phyloP scores from a whole-genome alignment of 2,888 invertebrate genomes.

The Eubasilissa splendida region DNA sequence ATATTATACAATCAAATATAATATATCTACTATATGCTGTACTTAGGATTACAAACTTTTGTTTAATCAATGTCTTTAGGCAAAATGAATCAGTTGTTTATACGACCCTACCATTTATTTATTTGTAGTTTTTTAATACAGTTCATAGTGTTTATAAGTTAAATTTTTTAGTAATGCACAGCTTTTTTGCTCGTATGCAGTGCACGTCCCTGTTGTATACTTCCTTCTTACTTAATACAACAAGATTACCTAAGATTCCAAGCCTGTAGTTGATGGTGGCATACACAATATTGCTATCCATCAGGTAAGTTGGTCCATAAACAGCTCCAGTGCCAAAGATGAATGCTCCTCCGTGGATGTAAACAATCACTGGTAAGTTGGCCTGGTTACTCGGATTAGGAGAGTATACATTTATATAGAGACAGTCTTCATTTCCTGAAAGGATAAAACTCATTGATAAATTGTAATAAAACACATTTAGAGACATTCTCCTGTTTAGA shows the following conservation, averaged over 20 bases:
- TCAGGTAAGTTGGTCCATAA: constrained; percentile 74
- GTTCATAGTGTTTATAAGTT: too few species aligned
- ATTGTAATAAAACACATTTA: neutral
- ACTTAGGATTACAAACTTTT: too few species aligned
- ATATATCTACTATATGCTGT: too few species aligned
- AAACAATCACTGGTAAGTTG: constrained; percentile 76
- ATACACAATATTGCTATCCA: constrained; percentile 77
- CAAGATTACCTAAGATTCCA: constrained; percentile 77
- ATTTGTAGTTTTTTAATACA: too few species aligned
- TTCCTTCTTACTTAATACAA: too few species aligned
- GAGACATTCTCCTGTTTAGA: neutral
- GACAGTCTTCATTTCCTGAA: constrained; percentile 78
- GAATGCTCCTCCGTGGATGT: constrained; percentile 80
- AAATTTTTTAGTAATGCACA: too few species aligned
- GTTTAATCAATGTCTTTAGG: too few species aligned
- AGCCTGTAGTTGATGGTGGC: constrained; percentile 81
- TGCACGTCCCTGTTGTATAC: too few species aligned
- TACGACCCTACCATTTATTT: too few species aligned
- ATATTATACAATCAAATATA: too few species aligned
- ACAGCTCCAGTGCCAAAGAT: constrained; percentile 75
- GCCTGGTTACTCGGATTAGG: constrained; percentile 67
- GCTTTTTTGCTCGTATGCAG: too few species aligned
- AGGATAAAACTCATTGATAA: neutral
- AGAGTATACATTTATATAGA: constrained; percentile 77
- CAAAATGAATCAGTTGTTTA: too few species aligned